Conservation (phyloP, 2,888 invertebrate species). For the Saturnia japonica region DNA sequence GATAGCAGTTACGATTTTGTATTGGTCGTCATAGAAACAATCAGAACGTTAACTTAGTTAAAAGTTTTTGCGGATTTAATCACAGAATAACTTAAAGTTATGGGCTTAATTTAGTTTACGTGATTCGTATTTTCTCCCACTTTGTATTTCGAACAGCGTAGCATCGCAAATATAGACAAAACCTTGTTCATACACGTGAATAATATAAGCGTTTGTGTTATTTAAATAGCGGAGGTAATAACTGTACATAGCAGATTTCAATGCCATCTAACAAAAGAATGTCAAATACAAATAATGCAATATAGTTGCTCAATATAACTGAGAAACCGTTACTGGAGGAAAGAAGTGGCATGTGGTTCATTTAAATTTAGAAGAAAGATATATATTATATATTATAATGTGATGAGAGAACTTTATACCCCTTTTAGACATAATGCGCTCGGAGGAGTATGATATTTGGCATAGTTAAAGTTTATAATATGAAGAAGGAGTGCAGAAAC, state of each 20-base stretch:
- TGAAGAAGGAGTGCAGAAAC: no score
- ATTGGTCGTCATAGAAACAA: not conserved
- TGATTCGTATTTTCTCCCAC: not conserved
- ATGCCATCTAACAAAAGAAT: constrained; percentile 22
- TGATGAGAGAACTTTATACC: no score
- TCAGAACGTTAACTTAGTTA: not conserved
- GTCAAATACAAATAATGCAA: constrained; percentile 6
- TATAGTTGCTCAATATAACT: constrained; percentile 2
- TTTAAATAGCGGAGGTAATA: constrained; percentile 13
- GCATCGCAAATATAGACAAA: not conserved
- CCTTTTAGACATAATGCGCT: no score
- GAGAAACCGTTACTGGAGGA: not conserved
- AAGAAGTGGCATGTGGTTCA: not conserved
- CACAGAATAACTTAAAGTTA: no score
- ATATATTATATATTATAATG: not conserved
- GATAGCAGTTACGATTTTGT: not conserved
- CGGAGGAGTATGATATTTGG: no score
- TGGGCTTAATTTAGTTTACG: not conserved
- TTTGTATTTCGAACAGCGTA: not conserved
- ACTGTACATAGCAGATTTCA: constrained; percentile 17
- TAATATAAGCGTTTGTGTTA: not conserved
- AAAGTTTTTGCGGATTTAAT: not conserved
- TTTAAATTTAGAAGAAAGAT: not conserved
- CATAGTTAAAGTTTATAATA: no score
- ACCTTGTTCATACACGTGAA: not conserved